Evolutionary conservation across 2,797 vertebrate species (phyloP).

Genomic region (Cuniculus paca): DNA sequence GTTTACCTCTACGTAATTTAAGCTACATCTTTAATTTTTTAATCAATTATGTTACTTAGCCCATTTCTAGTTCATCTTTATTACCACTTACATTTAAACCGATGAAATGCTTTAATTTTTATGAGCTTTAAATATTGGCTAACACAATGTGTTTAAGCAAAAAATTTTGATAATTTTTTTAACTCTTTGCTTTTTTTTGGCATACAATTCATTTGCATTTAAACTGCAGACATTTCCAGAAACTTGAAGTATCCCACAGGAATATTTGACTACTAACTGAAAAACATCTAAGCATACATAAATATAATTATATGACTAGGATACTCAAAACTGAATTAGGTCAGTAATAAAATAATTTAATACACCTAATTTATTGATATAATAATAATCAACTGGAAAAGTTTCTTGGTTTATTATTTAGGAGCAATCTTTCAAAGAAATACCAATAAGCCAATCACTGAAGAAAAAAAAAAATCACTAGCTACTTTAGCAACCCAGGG

Average conservation of each 20-base stretch:
- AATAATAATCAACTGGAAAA: not conserved
- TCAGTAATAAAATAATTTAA: constrained; percentile 11
- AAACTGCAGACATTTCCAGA: not conserved
- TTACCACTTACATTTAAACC: constrained; percentile 1
- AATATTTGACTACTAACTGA: constrained; percentile 20
- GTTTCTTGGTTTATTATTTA: not conserved
- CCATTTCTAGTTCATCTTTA: not conserved
- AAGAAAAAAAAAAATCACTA: not conserved
- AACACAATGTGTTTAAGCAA: not conserved
- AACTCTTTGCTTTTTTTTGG: not conserved
- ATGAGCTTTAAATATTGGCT: constrained; percentile 11
- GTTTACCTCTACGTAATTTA: not conserved
- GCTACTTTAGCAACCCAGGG: not conserved
- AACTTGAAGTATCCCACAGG: not conserved
- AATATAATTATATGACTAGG: constrained; percentile 38
- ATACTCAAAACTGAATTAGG: constrained; percentile 52
- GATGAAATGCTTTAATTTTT: constrained; percentile 9
- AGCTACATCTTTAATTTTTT: constrained; percentile 28
- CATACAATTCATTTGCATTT: not conserved
- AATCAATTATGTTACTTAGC: not conserved
- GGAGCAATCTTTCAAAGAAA: not conserved
- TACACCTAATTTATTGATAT: not conserved
- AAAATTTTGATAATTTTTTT: not conserved
- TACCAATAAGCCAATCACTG: not conserved
- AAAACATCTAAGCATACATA: not conserved